Evolutionary conservation across 2,113 vertebrate genomes (phyloP).

Genomic region (Ctenomys sociabilis): DNA sequence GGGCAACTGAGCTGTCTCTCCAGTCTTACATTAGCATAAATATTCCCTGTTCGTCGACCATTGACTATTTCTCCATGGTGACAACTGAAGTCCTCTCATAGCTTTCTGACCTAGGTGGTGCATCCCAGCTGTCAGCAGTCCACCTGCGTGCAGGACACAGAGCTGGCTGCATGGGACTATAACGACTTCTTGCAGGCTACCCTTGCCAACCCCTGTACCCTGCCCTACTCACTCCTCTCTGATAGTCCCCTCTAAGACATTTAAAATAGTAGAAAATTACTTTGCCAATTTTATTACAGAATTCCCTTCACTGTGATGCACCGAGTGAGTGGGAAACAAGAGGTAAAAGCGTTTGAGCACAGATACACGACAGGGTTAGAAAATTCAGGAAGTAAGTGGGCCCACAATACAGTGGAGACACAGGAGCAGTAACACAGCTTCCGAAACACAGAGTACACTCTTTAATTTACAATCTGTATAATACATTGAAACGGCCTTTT

Average conservation of each 20-base stretch:
- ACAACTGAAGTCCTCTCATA: background rate
- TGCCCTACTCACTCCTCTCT: too few relatives aligned
- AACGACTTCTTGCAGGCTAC: background rate
- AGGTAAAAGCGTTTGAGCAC: background rate
- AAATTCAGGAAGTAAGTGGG: background rate
- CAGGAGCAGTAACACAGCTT: background rate
- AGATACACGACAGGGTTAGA: background rate
- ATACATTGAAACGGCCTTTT: background rate
- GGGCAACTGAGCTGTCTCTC: too few relatives aligned
- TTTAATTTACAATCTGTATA: background rate
- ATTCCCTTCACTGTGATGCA: background rate
- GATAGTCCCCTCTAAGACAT: background rate
- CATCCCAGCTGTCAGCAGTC: fast-evolving
- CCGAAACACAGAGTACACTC: background rate
- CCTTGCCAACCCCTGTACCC: fast-evolving
- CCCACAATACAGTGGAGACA: background rate
- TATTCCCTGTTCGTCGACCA: background rate
- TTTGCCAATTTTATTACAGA: background rate
- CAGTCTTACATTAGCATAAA: background rate
- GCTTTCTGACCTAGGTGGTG: background rate
- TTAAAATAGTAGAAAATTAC: background rate
- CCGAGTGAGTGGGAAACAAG: background rate
- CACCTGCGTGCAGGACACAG: background rate
- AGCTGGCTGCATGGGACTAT: background rate
- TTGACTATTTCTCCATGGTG: background rate